Conservation (phyloP, 2,797 vertebrate genomes). For the Mus caroli region DNA sequence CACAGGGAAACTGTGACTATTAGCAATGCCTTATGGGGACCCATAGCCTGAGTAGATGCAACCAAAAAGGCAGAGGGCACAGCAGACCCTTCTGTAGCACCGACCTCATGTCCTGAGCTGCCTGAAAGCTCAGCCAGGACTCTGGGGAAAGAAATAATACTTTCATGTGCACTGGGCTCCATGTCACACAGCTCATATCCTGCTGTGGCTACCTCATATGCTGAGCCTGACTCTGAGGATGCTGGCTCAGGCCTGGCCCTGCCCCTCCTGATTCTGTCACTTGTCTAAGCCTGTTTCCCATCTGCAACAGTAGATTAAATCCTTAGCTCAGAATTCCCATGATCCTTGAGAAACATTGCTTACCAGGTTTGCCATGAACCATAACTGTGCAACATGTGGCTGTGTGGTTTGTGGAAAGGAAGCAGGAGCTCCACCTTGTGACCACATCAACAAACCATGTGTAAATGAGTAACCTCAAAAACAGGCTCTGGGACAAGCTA, state of each 20-base stretch:
- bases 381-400: not conserved
- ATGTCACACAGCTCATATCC: accelerated
- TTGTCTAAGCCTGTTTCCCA: not conserved
- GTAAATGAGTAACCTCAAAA: not conserved
- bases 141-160: not conserved
- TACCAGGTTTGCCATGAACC: not conserved
- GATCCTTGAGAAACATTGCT: not conserved
- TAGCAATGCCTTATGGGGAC: not conserved
- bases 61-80: not conserved
- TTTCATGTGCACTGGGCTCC: not conserved
- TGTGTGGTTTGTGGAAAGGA: not conserved
- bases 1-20: slow-evolving; percentile 15
- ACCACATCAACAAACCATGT: not conserved
- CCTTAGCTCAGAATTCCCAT: not conserved
- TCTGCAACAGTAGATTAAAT: not conserved
- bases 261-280: not conserved
- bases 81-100: accelerated
- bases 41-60: not conserved
- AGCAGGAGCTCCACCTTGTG: not conserved
- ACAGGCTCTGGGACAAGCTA: not conserved
- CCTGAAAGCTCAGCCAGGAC: not conserved
- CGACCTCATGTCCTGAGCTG: accelerated
- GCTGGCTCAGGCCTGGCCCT: not conserved
- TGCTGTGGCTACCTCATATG: accelerated
- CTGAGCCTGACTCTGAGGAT: no score